These are phyloP conservation scores for Turritopsis rubra DNA, from an alignment of 30 jellyfish, hydroid and myxozoan genomes.

Conservation along the genomic window DNA sequence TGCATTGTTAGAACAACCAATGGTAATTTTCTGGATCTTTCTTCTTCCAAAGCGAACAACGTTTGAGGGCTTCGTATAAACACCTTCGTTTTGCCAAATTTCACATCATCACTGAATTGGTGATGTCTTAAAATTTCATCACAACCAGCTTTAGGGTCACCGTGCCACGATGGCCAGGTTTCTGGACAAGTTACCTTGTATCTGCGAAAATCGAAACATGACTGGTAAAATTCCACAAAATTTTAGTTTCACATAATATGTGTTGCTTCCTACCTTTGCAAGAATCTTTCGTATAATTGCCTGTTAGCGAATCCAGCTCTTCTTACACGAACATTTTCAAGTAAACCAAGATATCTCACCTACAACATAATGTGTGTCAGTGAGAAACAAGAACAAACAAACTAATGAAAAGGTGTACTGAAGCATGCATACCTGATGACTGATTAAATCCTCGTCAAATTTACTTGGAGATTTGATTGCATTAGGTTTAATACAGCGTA, in stretches of 20 bases:
- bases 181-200: slow-evolving; percentile 70
- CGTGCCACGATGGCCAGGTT: slow-evolving; percentile 76
- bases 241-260: no score
- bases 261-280: slow-evolving; percentile 51
- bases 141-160: slow-evolving; percentile 64
- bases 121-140: slow-evolving; percentile 37
- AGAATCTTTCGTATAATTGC: slow-evolving; percentile 55
- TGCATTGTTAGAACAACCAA: slow-evolving; percentile 61
- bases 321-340: slow-evolving; percentile 90
- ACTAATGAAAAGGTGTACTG: not conserved
- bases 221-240: no score
- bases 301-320: slow-evolving; percentile 90
- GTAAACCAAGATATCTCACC: slow-evolving; percentile 91
- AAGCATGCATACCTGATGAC: slow-evolving; percentile 52
- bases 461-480: slow-evolving; percentile 53
- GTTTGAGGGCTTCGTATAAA: slow-evolving; percentile 86
- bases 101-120: slow-evolving; percentile 55
- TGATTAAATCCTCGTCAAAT: slow-evolving; percentile 65
- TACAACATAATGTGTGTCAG: not conserved
- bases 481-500: slow-evolving; percentile 90
- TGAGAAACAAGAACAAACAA: not conserved
- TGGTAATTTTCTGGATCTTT: slow-evolving; percentile 54
- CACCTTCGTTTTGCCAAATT: slow-evolving; percentile 70
- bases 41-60: slow-evolving; percentile 78
- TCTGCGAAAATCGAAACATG: slow-evolving; percentile 10